Evolutionary conservation across 2,797 vertebrate genomes (phyloP).

Genomic region (Notolabrus celidotus): DNA sequence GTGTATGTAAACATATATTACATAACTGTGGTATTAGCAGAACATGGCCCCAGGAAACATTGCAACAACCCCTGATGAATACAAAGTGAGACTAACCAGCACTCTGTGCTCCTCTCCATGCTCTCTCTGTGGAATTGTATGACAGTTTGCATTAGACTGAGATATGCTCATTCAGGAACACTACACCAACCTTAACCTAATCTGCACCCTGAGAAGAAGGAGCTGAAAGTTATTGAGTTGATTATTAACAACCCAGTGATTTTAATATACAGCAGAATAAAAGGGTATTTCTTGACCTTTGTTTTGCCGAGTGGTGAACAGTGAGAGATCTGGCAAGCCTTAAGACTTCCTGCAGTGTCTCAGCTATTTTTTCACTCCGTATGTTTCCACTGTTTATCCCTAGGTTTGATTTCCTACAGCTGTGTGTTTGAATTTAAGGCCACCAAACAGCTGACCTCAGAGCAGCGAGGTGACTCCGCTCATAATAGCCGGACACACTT

Average conservation of each 20-base stretch:
- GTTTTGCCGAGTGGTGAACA: slow-evolving; percentile 12
- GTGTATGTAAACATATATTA: slow-evolving; percentile 36
- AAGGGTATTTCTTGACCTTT: not conserved
- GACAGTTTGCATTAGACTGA: slow-evolving; percentile 57
- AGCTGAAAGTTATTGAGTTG: slow-evolving; percentile 6
- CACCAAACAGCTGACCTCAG: slow-evolving; percentile 21
- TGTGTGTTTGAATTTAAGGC: slow-evolving; percentile 38
- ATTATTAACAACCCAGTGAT: too few species aligned
- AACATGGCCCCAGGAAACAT: slow-evolving; percentile 36
- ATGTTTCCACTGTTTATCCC: slow-evolving; percentile 57
- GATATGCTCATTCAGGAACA: slow-evolving; percentile 19
- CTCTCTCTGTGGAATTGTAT: slow-evolving; percentile 40
- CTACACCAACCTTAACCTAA: slow-evolving; percentile 33
- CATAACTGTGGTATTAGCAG: slow-evolving; percentile 61
- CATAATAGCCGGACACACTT: slow-evolving; percentile 7
- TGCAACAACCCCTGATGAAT: slow-evolving; percentile 38
- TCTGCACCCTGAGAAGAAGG: slow-evolving; percentile 24
- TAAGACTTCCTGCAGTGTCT: slow-evolving; percentile 11
- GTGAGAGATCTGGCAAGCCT: not conserved
- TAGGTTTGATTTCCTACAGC: slow-evolving; percentile 39
- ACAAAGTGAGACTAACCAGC: slow-evolving; percentile 43
- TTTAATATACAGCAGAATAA: too few species aligned
- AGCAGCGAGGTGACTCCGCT: slow-evolving; percentile 19
- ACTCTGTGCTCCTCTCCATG: slow-evolving; percentile 14
- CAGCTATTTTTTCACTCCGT: slow-evolving; percentile 2